phyloP scores from a whole-genome alignment of 1,140 invertebrate species.

The Drosophila pseudoobscura region DNA sequence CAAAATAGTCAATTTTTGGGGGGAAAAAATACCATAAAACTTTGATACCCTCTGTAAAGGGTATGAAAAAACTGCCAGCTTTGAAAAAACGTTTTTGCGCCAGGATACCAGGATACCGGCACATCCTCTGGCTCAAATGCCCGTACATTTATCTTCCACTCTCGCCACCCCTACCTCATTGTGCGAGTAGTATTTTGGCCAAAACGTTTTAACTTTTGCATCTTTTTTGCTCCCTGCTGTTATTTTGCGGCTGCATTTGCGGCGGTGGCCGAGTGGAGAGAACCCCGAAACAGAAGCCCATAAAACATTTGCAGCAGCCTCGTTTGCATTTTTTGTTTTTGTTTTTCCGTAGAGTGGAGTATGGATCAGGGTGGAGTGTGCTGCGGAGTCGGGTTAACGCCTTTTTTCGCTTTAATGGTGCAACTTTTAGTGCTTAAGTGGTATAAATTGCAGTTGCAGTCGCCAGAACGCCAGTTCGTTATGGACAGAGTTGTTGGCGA shows the following conservation, averaged over 20 bases:
- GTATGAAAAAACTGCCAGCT: background rate
- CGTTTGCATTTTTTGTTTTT: slow-evolving; percentile 41
- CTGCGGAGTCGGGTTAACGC: slow-evolving; percentile 61
- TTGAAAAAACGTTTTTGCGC: slow-evolving; percentile 20
- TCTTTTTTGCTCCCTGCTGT: slow-evolving; percentile 13
- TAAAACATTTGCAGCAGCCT: slow-evolving; percentile 71
- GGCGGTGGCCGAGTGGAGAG: slow-evolving; percentile 16
- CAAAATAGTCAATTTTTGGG: too few relatives aligned
- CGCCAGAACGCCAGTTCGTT: slow-evolving; percentile 13
- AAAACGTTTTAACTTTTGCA: slow-evolving; percentile 52
- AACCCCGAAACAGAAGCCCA: slow-evolving; percentile 42
- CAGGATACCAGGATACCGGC: slow-evolving; percentile 25
- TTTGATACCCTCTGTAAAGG: too few relatives aligned
- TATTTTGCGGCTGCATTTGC: slow-evolving; percentile 34
- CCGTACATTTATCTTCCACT: slow-evolving; percentile 1
- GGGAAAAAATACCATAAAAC: too few relatives aligned
- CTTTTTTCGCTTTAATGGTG: slow-evolving; percentile 74
- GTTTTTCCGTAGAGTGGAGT: slow-evolving; percentile 13
- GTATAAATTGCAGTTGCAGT: slow-evolving; percentile 71
- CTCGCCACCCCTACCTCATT: slow-evolving; percentile 3
- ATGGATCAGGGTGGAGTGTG: background rate
- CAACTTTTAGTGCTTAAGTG: slow-evolving; percentile 76
- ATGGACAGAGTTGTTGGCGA: slow-evolving; percentile 10
- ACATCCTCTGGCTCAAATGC: slow-evolving; percentile 14
- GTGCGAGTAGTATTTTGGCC: slow-evolving; percentile 31